phyloP scores from a whole-genome alignment of 2,113 vertebrate species.

The Corapipo altera region DNA sequence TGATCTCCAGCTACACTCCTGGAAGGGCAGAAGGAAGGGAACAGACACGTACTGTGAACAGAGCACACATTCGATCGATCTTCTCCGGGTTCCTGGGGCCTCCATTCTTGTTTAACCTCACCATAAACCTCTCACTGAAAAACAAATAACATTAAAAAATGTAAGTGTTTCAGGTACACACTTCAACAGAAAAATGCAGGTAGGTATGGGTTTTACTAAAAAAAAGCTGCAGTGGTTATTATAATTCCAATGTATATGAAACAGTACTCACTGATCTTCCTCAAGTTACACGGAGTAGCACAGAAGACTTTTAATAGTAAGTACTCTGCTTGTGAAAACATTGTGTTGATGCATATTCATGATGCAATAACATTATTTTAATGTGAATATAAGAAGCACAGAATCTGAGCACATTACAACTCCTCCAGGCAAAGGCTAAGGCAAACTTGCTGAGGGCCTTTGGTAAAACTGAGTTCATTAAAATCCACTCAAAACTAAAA shows the following conservation, averaged over 20 bases:
- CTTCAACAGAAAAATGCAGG: background rate
- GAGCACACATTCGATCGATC: constrained; percentile 91
- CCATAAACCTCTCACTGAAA: constrained; percentile 95
- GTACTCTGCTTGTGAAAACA: background rate
- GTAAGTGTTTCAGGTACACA: background rate
- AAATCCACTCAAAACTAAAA: background rate
- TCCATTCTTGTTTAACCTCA: constrained; percentile 96
- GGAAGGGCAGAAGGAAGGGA: constrained; percentile 25
- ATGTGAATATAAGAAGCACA: background rate
- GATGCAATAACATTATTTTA: background rate
- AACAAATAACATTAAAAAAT: constrained; percentile 38
- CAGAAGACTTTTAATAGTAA: background rate
- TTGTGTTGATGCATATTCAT: background rate
- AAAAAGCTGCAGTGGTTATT: background rate
- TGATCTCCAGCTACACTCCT: background rate
- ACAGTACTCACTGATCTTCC: background rate
- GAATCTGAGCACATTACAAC: background rate
- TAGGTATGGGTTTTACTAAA: background rate
- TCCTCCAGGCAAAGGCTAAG: background rate
- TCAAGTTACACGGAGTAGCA: background rate
- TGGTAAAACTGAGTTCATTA: background rate
- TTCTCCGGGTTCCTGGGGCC: constrained; percentile 96
- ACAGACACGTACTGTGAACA: constrained; percentile 87
- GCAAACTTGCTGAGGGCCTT: background rate
- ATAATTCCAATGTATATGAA: background rate